Percentiles rank a stretch among this genome's conserved stretches.
phyloP scores from a whole-genome alignment of 2,113 vertebrate species.

The Heterocephalus glaber region DNA sequence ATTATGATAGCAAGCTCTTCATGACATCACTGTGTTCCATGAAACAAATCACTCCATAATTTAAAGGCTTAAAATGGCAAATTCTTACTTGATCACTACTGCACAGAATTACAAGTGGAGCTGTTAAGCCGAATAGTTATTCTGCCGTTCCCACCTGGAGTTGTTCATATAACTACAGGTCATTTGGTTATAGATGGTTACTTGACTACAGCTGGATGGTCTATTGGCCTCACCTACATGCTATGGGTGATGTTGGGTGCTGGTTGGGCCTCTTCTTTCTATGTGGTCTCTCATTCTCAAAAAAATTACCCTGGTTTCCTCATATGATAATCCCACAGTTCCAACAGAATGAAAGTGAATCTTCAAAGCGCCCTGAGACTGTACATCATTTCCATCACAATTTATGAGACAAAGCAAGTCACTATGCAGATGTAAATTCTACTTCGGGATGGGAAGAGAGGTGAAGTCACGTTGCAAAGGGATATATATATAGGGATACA shows the following conservation, averaged over 20 bases:
- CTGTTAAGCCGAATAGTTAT: not conserved
- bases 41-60: not conserved
- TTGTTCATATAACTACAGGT: not conserved
- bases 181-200: not conserved
- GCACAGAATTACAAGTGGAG: not conserved
- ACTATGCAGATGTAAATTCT: not conserved
- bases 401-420: not conserved
- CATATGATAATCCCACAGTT: not conserved
- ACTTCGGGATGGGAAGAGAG: not conserved
- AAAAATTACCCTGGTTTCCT: not conserved
- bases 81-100: not conserved
- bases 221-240: not conserved
- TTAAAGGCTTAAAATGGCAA: not conserved
- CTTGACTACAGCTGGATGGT: not conserved
- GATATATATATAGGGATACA: accelerated
- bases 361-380: not conserved
- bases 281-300: not conserved
- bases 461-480: not conserved
- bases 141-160: not conserved
- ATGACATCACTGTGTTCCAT: not conserved
- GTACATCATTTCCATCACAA: not conserved
- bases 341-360: not conserved
- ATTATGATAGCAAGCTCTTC: not conserved
- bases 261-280: not conserved
- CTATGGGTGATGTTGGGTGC: not conserved